A percentile compares a stretch with the other conserved stretches of the same genome.
These are phyloP conservation scores for Parnassius glacialis DNA, from an alignment of 2,888 invertebrate species.

Conservation along the genomic window DNA sequence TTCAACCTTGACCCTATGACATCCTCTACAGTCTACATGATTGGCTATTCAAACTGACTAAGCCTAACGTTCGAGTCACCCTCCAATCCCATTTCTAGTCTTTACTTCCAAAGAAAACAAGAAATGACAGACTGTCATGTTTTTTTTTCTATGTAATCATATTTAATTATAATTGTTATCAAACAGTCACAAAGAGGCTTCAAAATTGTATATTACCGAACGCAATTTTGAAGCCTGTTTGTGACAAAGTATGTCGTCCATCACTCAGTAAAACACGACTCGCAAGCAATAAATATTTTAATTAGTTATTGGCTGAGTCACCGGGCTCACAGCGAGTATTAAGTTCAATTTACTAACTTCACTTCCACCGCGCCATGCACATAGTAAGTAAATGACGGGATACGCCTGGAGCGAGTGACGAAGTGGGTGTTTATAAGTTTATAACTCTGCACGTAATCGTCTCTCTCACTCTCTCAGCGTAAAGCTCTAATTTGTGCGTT, in stretches of 20 bases:
- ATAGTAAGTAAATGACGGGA: slow-evolving; percentile 34
- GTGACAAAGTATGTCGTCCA: slow-evolving; percentile 26
- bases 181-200: no score
- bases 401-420: slow-evolving; percentile 49
- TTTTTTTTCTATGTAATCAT: no score
- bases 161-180: no score
- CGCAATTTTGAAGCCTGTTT: background rate
- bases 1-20: no score
- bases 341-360: background rate
- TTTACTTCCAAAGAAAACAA: no score
- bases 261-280: slow-evolving; percentile 35
- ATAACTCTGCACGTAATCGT: slow-evolving; percentile 45
- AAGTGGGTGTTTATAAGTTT: slow-evolving; percentile 45
- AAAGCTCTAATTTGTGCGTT: slow-evolving; percentile 15
- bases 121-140: no score
- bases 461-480: slow-evolving; percentile 2
- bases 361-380: no score
- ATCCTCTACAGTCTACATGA: no score
- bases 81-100: no score
- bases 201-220: background rate
- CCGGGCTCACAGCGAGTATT: slow-evolving; percentile 27
- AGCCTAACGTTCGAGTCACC: no score
- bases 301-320: slow-evolving; percentile 48
- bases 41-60: no score
- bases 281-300: slow-evolving; percentile 51